Percentiles rank a stretch among this genome's conserved stretches.
These are phyloP conservation scores for Drosophila prolongata DNA, from an alignment of 2,888 invertebrate genomes.

Conservation along the genomic window DNA sequence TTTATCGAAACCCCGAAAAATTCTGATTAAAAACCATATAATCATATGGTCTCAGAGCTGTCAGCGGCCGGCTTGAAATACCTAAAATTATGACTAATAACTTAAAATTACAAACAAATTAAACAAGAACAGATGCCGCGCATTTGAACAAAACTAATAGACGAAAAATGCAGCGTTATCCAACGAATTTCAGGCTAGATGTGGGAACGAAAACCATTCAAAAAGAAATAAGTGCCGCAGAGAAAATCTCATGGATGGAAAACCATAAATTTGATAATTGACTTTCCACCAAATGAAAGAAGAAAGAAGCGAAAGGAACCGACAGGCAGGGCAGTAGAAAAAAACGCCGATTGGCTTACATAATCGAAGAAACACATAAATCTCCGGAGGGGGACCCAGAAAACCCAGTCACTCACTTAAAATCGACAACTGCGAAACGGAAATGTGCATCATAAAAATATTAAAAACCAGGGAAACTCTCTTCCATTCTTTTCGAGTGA, in stretches of 20 bases:
- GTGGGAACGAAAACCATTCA: constrained; percentile 55
- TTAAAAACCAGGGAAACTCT: constrained; percentile 61
- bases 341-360: constrained; percentile 64
- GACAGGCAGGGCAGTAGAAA: constrained; percentile 33
- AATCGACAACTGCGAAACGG: constrained; percentile 44
- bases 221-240: constrained; percentile 45
- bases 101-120: constrained; percentile 77
- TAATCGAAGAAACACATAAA: constrained; percentile 78
- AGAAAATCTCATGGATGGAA: constrained; percentile 54
- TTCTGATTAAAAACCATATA: constrained; percentile 39
- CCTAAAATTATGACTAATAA: constrained; percentile 80
- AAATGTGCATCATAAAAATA: constrained; percentile 80
- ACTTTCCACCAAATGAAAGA: constrained; percentile 59
- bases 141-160: constrained; percentile 28
- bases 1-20: constrained; percentile 7
- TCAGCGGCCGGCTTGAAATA: constrained; percentile 62
- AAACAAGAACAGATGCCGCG: constrained; percentile 59
- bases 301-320: constrained; percentile 18
- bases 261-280: constrained; percentile 81
- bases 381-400: constrained; percentile 49
- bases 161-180: constrained; percentile 18
- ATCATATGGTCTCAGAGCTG: constrained; percentile 52
- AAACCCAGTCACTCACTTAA: constrained; percentile 63
- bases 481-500: constrained; percentile 13
- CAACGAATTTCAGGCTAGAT: constrained; percentile 31